These are phyloP conservation scores for Cordylochernes scorpioides DNA, from an alignment of 2,888 invertebrate genomes.

Conservation along the genomic window DNA sequence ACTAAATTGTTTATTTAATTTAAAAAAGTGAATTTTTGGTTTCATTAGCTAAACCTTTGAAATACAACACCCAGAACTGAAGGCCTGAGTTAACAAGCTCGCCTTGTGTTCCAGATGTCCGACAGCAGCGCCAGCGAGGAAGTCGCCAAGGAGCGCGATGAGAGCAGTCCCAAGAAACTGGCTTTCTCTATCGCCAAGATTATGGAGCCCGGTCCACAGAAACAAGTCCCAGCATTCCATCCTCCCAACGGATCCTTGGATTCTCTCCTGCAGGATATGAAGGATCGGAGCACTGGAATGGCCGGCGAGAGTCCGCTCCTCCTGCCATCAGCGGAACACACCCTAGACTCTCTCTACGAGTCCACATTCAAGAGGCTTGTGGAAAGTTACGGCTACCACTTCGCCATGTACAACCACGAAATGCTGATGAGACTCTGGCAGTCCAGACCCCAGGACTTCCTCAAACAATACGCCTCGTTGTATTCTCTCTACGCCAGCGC, in stretches of 20 bases:
- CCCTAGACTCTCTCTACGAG: constrained; percentile 8
- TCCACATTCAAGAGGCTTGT: constrained; percentile 7
- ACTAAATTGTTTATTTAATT: too few relatives aligned
- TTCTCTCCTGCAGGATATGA: constrained; percentile 10
- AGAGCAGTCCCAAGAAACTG: constrained; percentile 26
- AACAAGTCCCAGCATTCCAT: too few relatives aligned
- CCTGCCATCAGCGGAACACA: neutral
- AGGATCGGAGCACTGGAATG: constrained; percentile 3
- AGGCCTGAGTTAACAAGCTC: too few relatives aligned
- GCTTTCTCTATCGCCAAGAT: constrained; percentile 82
- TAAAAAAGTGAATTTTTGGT: too few relatives aligned
- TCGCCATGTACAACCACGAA: constrained; percentile 3
- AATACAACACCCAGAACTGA: too few relatives aligned
- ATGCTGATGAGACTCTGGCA: constrained; percentile 3
- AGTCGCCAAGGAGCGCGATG: too few relatives aligned
- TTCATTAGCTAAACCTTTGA: too few relatives aligned
- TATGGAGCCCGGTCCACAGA: constrained; percentile 44
- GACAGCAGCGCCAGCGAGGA: too few relatives aligned
- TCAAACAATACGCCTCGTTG: constrained; percentile 8
- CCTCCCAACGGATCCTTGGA: constrained; percentile 5
- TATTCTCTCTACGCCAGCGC: constrained; percentile 6
- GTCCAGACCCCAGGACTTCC: constrained; percentile 8
- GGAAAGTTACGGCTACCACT: constrained; percentile 5
- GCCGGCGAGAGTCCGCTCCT: constrained; percentile 7
- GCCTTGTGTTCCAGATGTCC: too few relatives aligned